A percentile compares a stretch with the other conserved stretches of the same genome.
phyloP scores from a whole-genome alignment of 2,113 vertebrate species.

The Brachyhypopomus occidentalis region DNA sequence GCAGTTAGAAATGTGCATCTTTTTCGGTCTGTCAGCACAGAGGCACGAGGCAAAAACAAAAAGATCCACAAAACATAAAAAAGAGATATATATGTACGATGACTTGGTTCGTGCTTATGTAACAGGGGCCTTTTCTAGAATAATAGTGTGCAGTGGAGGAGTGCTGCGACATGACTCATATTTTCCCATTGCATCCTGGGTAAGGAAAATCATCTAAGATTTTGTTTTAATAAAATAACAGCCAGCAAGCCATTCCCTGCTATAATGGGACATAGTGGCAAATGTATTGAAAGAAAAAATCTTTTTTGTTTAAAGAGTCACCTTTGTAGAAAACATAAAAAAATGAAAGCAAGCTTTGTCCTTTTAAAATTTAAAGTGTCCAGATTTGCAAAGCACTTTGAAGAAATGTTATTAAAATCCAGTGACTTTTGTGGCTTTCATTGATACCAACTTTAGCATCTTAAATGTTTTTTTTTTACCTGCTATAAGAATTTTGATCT shows the following conservation, averaged over 20 bases:
- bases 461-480: constrained; percentile 63
- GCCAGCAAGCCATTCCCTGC: constrained; percentile 56
- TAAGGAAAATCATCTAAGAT: background rate
- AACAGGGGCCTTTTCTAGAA: background rate
- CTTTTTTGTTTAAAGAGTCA: constrained; percentile 43
- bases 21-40: background rate
- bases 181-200: background rate
- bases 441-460: constrained; percentile 72
- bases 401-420: constrained; percentile 77
- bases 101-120: background rate
- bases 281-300: constrained; percentile 67
- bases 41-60: background rate
- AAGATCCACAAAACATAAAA: background rate
- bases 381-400: constrained; percentile 74
- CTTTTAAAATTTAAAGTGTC: constrained; percentile 77
- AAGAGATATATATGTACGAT: background rate
- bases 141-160: background rate
- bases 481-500: constrained; percentile 62
- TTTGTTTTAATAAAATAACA: constrained; percentile 31
- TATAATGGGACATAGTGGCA: constrained; percentile 63
- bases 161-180: background rate
- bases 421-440: constrained; percentile 67
- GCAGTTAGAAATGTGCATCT: background rate
- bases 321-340: constrained; percentile 28
- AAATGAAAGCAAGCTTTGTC: constrained; percentile 58